Evolutionary conservation across 2,888 invertebrate species (phyloP).

Genomic region (Leucophora obtusa): DNA sequence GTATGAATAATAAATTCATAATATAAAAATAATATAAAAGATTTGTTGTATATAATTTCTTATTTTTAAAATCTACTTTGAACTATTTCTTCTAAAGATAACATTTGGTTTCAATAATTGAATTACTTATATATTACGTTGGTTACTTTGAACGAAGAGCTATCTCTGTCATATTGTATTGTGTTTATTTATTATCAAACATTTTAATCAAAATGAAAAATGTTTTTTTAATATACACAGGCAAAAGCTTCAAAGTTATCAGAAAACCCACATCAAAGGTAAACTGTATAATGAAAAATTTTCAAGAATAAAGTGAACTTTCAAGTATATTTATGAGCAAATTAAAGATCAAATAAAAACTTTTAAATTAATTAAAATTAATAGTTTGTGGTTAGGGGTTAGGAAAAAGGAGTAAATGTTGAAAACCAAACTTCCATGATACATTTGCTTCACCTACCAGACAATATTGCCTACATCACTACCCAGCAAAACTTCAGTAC

Average conservation of each 20-base stretch:
- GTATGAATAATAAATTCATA: too few species aligned
- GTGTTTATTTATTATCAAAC: constrained; percentile 9
- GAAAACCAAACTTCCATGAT: too few species aligned
- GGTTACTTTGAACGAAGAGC: too few species aligned
- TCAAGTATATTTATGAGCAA: not conserved
- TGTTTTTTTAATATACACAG: constrained; percentile 20
- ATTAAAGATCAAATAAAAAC: not conserved
- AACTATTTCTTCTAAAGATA: too few species aligned
- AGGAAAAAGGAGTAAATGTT: not conserved
- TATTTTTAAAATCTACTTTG: too few species aligned
- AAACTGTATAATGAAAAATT: not conserved
- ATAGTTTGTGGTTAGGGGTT: not conserved
- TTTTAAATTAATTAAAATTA: not conserved
- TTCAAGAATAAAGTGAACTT: not conserved
- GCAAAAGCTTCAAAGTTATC: not conserved
- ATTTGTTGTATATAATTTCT: too few species aligned
- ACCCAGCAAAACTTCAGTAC: too few species aligned
- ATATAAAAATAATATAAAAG: too few species aligned
- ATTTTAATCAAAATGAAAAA: constrained; percentile 40
- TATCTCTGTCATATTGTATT: not conserved
- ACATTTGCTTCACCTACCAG: too few species aligned
- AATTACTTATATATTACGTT: too few species aligned
- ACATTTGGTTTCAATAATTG: too few species aligned
- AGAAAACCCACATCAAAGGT: constrained; percentile 36
- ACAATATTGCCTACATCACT: too few species aligned